Evolutionary conservation across 2,113 vertebrate species (phyloP).

Genomic region (Lethenteron camtschaticum): DNA sequence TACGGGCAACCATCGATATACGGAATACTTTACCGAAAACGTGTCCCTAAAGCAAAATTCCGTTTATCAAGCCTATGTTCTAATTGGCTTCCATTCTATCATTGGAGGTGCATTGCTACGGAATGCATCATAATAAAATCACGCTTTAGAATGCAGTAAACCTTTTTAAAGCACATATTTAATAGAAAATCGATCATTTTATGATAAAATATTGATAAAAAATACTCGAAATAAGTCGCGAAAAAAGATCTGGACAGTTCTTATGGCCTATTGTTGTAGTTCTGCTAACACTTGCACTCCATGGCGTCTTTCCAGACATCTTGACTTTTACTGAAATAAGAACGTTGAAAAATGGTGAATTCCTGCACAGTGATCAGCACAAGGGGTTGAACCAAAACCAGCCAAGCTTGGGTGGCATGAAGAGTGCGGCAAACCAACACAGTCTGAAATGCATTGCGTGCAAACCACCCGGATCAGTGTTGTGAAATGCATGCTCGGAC

Average conservation of each 20-base stretch:
- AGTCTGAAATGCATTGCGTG: neutral
- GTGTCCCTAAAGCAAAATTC: neutral
- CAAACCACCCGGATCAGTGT: neutral
- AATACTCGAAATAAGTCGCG: neutral
- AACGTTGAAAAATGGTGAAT: constrained; percentile 1
- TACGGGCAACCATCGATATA: neutral
- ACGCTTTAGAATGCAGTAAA: neutral
- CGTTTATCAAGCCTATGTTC: neutral
- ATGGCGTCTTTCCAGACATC: neutral
- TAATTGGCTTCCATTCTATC: neutral
- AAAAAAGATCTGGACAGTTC: neutral
- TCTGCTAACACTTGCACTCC: neutral
- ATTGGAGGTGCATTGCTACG: neutral
- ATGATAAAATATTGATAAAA: neutral
- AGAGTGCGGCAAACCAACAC: neutral
- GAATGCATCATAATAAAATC: neutral
- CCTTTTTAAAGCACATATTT: constrained; percentile 2
- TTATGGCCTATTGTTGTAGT: neutral
- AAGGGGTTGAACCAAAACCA: neutral
- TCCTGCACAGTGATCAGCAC: neutral
- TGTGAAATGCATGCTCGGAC: neutral
- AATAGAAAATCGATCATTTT: neutral
- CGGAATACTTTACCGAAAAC: neutral
- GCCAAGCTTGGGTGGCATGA: neutral
- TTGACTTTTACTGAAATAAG: neutral